A percentile compares a stretch with the other conserved stretches of the same genome.
Evolutionary conservation across 2,888 invertebrate genomes (phyloP).

Genomic region (Endotricha flammealis): DNA sequence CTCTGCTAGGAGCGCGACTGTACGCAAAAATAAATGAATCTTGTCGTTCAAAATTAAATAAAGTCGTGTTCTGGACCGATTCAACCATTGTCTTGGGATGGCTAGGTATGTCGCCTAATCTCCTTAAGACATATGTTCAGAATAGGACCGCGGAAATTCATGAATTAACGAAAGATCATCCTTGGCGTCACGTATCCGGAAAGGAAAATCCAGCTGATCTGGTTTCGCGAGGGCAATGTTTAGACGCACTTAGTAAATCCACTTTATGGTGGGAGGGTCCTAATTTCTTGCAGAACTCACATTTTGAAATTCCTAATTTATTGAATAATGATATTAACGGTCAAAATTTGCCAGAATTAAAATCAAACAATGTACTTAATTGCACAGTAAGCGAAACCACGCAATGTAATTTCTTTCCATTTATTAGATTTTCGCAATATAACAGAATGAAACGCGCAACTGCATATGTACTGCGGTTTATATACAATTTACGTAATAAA

Average conservation of each 20-base stretch:
- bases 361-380: slow-evolving; percentile 6
- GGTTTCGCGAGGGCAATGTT: slow-evolving; percentile 17
- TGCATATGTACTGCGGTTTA: slow-evolving; percentile 19
- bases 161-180: slow-evolving; percentile 15
- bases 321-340: not conserved
- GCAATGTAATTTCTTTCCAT: slow-evolving; percentile 7
- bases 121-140: slow-evolving; percentile 23
- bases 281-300: slow-evolving; percentile 9
- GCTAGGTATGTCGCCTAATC: slow-evolving; percentile 18
- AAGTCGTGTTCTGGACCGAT: slow-evolving; percentile 23
- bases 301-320: slow-evolving; percentile 5
- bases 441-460: slow-evolving; percentile 12
- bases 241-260: slow-evolving; percentile 12
- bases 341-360: slow-evolving; percentile 9
- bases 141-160: slow-evolving; percentile 21
- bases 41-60: slow-evolving; percentile 12
- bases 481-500: slow-evolving; percentile 13
- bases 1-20: slow-evolving; percentile 20
- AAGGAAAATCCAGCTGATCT: slow-evolving; percentile 23
- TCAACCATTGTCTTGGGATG: slow-evolving; percentile 25
- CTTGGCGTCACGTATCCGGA: slow-evolving; percentile 22
- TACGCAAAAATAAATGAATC: slow-evolving; percentile 16
- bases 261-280: slow-evolving; percentile 24
- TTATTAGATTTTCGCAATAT: slow-evolving; percentile 12
- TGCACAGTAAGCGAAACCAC: slow-evolving; percentile 5